phyloP scores from a whole-genome alignment of 2,113 vertebrate species.

The Oenanthe oenanthe region DNA sequence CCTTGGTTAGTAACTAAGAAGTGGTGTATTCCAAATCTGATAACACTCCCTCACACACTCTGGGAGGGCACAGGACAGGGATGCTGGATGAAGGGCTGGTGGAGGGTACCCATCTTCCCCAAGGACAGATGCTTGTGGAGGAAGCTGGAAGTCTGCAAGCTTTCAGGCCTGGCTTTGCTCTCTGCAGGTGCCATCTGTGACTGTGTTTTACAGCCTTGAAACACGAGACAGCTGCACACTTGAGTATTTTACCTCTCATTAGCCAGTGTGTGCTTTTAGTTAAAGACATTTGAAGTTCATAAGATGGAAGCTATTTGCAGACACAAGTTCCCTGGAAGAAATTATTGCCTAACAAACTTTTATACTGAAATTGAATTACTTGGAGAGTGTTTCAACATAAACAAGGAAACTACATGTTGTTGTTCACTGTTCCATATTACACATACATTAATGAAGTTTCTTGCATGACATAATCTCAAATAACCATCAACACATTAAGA shows the following conservation, averaged over 20 bases:
- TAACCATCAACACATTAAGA: too few relatives aligned
- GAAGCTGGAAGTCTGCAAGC: background rate
- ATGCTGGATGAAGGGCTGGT: background rate
- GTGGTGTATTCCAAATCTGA: background rate
- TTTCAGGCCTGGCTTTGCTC: background rate
- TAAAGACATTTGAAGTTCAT: background rate
- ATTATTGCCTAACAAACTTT: background rate
- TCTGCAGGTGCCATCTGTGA: background rate
- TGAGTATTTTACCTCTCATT: background rate
- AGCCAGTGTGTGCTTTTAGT: background rate
- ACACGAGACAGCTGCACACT: background rate
- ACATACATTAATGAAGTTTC: background rate
- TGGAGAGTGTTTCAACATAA: background rate
- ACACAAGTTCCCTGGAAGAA: background rate
- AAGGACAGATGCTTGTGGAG: background rate
- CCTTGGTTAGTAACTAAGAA: background rate
- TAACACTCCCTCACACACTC: background rate
- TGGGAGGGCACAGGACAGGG: too few relatives aligned
- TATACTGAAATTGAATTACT: background rate
- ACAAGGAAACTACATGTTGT: background rate
- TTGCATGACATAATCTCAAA: background rate
- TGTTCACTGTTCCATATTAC: background rate
- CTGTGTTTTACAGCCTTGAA: background rate
- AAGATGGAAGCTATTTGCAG: background rate
- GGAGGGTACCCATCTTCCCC: background rate